phyloP scores from a whole-genome alignment of 2,113 vertebrate genomes.

The Danio rerio region DNA sequence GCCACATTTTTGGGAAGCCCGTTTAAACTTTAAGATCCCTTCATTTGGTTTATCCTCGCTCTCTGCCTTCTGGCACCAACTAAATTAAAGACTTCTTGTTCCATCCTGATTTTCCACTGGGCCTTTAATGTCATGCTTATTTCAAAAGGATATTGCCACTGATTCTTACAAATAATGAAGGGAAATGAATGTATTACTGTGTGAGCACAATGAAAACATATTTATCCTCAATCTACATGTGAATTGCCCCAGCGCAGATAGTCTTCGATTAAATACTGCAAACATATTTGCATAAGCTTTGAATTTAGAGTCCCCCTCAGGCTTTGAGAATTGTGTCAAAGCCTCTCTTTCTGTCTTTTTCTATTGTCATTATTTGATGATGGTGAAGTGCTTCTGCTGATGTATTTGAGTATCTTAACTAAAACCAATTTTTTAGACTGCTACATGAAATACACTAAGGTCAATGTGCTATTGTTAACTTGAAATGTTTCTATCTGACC shows the following conservation, averaged over 20 bases:
- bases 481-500: no score
- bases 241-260: slow-evolving; percentile 36
- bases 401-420: slow-evolving; percentile 49
- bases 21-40: slow-evolving; percentile 19
- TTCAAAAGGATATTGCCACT: slow-evolving; percentile 54
- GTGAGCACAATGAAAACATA: slow-evolving; percentile 51
- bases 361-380: slow-evolving; percentile 20
- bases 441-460: no score
- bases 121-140: slow-evolving; percentile 54
- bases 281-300: slow-evolving; percentile 45
- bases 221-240: slow-evolving; percentile 44
- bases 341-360: neutral
- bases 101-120: slow-evolving; percentile 47
- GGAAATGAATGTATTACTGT: slow-evolving; percentile 59
- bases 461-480: no score
- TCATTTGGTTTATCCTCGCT: slow-evolving; percentile 39
- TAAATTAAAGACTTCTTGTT: slow-evolving; percentile 59
- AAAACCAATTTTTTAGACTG: neutral
- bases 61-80: slow-evolving; percentile 54
- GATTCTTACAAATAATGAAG: slow-evolving; percentile 55
- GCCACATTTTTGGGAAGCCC: neutral
- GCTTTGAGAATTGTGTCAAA: slow-evolving; percentile 22
- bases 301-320: slow-evolving; percentile 38
- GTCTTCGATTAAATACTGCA: slow-evolving; percentile 21
- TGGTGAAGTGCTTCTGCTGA: slow-evolving; percentile 44